Conservation (phyloP, 2,888 invertebrate genomes). For the Dorcus hopei region DNA sequence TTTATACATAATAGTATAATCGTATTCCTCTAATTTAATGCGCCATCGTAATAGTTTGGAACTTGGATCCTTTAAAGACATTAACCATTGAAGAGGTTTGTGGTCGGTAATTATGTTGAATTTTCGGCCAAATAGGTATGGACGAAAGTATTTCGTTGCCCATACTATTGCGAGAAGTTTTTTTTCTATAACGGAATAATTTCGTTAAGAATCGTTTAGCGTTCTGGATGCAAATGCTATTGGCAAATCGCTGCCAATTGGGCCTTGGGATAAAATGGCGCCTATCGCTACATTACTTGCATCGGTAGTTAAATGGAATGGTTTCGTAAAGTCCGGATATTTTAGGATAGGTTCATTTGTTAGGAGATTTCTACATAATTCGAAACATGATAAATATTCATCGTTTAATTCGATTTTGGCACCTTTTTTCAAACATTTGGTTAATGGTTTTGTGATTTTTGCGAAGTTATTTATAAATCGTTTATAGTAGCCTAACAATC, state of each 20-base stretch:
- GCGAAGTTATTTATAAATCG: conserved; percentile 12
- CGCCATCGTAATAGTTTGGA: conserved; percentile 40
- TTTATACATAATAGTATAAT: conserved; percentile 33
- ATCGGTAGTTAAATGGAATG: conserved; percentile 28
- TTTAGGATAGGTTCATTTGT: conserved; percentile 23
- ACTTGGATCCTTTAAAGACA: conserved; percentile 41
- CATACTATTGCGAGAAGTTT: conserved; percentile 5
- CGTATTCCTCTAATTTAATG: conserved; percentile 37
- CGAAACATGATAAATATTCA: conserved; percentile 21
- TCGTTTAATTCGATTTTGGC: background rate
- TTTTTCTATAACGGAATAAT: conserved; percentile 6
- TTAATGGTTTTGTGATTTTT: conserved; percentile 8
- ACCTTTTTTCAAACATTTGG: background rate
- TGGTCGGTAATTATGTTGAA: conserved; percentile 46
- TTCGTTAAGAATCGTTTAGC: background rate
- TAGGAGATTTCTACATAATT: conserved; percentile 17
- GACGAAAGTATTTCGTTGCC: conserved; percentile 7
- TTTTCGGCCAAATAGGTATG: conserved; percentile 24
- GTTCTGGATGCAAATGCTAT: conserved; percentile 20
- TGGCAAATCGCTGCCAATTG: conserved; percentile 21
- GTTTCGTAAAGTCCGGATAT: conserved; percentile 29
- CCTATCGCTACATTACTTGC: conserved; percentile 24
- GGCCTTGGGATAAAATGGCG: conserved; percentile 25
- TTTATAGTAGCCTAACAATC: conserved; percentile 26
- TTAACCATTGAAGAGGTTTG: conserved; percentile 39